Conservation (phyloP, 2,113 vertebrate species). For the Phyllopteryx taeniolatus region DNA sequence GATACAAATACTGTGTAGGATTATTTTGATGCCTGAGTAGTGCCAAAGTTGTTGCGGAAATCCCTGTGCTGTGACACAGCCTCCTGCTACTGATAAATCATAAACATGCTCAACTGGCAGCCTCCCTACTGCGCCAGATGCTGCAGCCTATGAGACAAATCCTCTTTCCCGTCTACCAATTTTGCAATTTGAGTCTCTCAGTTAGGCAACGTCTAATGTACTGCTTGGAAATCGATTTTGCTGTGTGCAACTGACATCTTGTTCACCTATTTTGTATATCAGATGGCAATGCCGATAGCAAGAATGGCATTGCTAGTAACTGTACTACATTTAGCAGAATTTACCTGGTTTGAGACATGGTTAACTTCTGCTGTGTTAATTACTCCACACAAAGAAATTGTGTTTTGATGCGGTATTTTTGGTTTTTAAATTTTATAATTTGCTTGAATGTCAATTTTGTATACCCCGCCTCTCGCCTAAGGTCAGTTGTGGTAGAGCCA, state of each 20-base stretch:
- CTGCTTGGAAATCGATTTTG: constrained; percentile 23
- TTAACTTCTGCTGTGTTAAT: background rate
- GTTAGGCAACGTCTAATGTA: constrained; percentile 31
- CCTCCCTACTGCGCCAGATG: constrained; percentile 49
- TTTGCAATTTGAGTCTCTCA: constrained; percentile 47
- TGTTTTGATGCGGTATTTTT: background rate
- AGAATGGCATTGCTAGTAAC: background rate
- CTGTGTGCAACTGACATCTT: constrained; percentile 9
- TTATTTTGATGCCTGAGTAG: constrained; percentile 3
- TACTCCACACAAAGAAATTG: background rate
- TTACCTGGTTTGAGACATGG: background rate
- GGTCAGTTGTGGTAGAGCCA: too few species aligned
- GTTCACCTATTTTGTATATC: background rate
- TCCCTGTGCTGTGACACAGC: constrained; percentile 10
- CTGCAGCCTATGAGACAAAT: constrained; percentile 51
- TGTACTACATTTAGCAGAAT: background rate
- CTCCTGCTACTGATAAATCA: constrained; percentile 43
- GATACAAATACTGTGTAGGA: background rate
- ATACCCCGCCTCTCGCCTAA: too few species aligned
- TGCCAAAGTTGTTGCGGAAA: constrained; percentile 8
- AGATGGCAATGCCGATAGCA: background rate
- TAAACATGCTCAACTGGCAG: constrained; percentile 56
- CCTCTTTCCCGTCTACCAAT: constrained; percentile 45
- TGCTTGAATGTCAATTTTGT: background rate
- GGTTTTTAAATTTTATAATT: background rate